A percentile compares a stretch with the other conserved stretches of the same genome.
Evolutionary conservation across 35 echinoderm and acorn worm species (phyloP).

Genomic region (Ophioderma brevispina): DNA sequence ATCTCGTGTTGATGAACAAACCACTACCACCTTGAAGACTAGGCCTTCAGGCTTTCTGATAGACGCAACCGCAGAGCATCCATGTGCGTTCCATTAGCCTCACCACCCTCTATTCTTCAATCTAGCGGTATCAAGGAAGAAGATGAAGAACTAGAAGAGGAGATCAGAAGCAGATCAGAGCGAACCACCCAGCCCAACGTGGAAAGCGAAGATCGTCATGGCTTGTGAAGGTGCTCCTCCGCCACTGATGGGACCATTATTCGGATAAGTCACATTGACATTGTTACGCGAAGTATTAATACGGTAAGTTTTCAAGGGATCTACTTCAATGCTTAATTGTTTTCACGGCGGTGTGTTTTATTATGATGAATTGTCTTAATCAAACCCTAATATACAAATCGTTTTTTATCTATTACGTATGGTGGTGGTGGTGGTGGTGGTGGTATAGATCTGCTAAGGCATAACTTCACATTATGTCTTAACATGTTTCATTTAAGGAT

Average conservation of each 20-base stretch:
- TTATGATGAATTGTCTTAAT: too few species aligned
- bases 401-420: too few species aligned
- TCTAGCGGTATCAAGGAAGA: neutral
- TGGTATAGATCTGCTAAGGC: too few species aligned
- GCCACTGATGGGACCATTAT: neutral
- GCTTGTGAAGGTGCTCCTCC: neutral
- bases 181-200: too few species aligned
- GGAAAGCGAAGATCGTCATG: slow-evolving; percentile 19
- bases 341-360: too few species aligned
- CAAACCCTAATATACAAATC: too few species aligned
- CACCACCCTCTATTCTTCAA: neutral
- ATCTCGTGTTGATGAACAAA: neutral
- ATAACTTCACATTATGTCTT: neutral
- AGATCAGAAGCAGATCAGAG: neutral
- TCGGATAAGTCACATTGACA: neutral
- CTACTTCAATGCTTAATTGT: too few species aligned
- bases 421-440: too few species aligned
- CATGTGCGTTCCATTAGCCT: neutral
- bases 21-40: neutral
- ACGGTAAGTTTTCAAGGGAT: slow-evolving; percentile 35
- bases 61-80: neutral
- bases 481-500: too few species aligned
- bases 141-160: too few species aligned
- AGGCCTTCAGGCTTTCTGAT: neutral
- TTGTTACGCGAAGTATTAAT: neutral